Evolutionary conservation across 2,888 invertebrate species (phyloP).

Genomic region (Osedax fenrisi): DNA sequence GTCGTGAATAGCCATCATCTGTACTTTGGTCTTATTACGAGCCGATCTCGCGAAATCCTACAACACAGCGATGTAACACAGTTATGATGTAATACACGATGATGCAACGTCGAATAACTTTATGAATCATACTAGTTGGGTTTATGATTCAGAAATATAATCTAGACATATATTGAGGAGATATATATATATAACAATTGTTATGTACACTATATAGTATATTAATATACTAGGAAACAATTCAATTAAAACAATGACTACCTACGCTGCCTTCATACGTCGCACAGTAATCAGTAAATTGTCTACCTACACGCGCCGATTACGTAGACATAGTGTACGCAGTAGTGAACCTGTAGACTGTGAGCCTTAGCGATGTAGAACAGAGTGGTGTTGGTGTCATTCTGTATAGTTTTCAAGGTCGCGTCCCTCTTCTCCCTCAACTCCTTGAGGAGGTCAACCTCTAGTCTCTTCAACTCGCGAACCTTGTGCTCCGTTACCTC

Average conservation of each 20-base stretch:
- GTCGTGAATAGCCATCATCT: constrained; percentile 35
- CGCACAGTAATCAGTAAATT: no score
- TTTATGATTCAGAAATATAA: no score
- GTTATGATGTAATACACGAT: no score
- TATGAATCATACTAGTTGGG: no score
- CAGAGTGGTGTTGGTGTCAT: constrained; percentile 32
- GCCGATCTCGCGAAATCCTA: constrained; percentile 31
- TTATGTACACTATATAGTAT: no score
- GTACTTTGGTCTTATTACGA: constrained; percentile 24
- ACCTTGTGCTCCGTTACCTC: constrained; percentile 32
- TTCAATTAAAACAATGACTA: no score
- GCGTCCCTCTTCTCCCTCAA: constrained; percentile 30
- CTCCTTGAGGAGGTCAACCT: constrained; percentile 32
- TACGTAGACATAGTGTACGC: not conserved
- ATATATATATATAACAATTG: no score
- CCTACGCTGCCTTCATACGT: no score
- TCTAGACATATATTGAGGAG: no score
- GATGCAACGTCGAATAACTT: no score
- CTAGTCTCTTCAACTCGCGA: constrained; percentile 28
- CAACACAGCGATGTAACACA: not conserved
- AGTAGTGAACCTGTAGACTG: constrained; percentile 26
- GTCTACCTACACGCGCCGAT: no score
- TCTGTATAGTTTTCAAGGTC: constrained; percentile 30
- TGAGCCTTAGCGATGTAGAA: constrained; percentile 30
- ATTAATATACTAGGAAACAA: no score